Base-by-base conservation (phyloP, 1,140 invertebrate species). In the Helicoverpa armigera region DNA sequence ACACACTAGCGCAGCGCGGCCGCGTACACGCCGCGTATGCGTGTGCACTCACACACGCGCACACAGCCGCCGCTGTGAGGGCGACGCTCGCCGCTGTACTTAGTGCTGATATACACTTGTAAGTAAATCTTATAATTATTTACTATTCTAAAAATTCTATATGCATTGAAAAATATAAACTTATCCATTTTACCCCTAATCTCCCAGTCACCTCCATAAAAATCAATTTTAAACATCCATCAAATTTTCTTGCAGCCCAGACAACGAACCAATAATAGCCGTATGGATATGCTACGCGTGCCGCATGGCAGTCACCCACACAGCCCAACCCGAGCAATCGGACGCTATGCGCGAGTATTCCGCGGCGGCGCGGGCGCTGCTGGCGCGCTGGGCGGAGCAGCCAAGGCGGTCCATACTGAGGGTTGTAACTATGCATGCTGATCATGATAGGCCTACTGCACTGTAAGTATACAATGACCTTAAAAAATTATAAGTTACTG, bases 211-310 rank as follows among this genome's bases (percentile, higher is more conserved):
- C 70, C 69, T 35, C 58, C 48, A 12, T 12, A 18, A 63, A 10
- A 23, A 2, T 50, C 16, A 13, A n/a, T 48, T 0, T 48, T 65
- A 43, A 31, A 35, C 1, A 7, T 43, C 35, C 5, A 0, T 9
- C 35, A 43, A 43, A 9, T 9, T 51, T 75, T 53, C 58, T 82
- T 83, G 5, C 72, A 91, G 91, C 72, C 43, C 70, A 4, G 85
- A 87, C 16, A 86, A 93, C 63, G 88, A 91, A 35, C 82, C 82
- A 9, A 89, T 92, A 56, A 72, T 90, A 75, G 85, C 88, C 0
- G 65, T 90, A n/a, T 93, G 92, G 92, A 90, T 93, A 23, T 92
- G 90, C 83, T 81, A 74, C 5, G 80, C 81, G 63, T 86, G 84
- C 53, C 89, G 91, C 18, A n/a, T 82, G 31, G 86, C 76, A 7